Base-by-base conservation (phyloP, 2,888 invertebrate genomes). In the Dascillus cervinus region DNA sequence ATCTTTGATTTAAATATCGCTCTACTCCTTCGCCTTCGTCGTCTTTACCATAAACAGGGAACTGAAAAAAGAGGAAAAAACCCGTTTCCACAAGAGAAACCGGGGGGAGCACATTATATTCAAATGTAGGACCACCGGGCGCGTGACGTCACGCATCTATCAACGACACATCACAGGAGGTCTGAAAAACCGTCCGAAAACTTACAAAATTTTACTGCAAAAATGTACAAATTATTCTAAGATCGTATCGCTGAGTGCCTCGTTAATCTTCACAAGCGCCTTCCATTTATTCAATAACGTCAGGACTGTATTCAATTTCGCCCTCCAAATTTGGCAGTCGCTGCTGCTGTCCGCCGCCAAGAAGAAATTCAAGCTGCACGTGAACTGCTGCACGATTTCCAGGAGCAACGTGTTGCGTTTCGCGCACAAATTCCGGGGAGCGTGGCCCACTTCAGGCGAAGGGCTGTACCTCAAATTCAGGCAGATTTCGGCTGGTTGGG, bases 321-420 rank as follows among this genome's bases (percentile, higher is more conserved):
- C 38, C 29, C 66, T 49, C 73, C 73, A 73, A 24, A 54, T 53
- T 10, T 53, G 43, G 8, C 70, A 55, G 31, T 72, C 71, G 3
- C 49, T 38, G 26, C 58, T 60, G n/a, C 58, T 66, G 32, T 72
- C 72, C 10, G 66, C 65, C 1, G 66, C 62, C 42, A 73, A 62
- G 33, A 64, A 64, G 43, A 56, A 56, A 22, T 58, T 60, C 36
- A 46, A 44, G 14, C 26, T 31, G 27, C 8, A 35, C 8, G n/a
- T 32, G n/a, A n/a, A n/a, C n/a, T n/a, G n/a, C n/a, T n/a, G n/a
- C n/a, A n/a, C n/a, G n/a, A n/a, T n/a, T 34, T 62, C 60, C 10
- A 71, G 38, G 10, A 60, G 44, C 37, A 72, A 61, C 2, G 67
- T 65, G 25, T 67, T 60, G 1, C 67, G 65, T 22, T 64, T 66